Conservation (phyloP, 1,140 invertebrate species). For the Hyphantria cunea region DNA sequence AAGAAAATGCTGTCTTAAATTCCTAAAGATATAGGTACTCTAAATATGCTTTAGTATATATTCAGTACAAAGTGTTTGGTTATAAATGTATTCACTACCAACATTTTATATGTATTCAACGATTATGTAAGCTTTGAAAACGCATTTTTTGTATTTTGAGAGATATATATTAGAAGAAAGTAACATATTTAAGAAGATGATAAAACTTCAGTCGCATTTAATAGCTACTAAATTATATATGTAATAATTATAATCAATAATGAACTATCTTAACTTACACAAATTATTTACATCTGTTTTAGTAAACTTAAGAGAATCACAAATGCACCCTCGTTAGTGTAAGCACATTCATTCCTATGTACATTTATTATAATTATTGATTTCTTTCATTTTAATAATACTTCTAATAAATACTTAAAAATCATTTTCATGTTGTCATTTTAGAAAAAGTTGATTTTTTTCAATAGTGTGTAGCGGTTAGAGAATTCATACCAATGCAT, state of each 20-base stretch:
- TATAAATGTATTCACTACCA: conserved; percentile 31
- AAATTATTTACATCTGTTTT: conserved; percentile 67
- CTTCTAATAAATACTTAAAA: conserved; percentile 25
- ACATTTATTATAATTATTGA: conserved; percentile 55
- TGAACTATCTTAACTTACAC: conserved; percentile 58
- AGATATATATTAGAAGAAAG: conserved; percentile 9
- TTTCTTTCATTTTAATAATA: conserved; percentile 33
- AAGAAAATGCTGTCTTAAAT: conserved; percentile 14
- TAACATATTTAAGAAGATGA: conserved; percentile 11
- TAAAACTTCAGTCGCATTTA: conserved; percentile 49
- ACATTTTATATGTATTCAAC: not conserved
- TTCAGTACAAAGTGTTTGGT: conserved; percentile 21
- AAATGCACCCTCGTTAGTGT: conserved; percentile 59
- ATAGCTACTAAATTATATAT: conserved; percentile 52
- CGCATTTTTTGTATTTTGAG: conserved; percentile 22
- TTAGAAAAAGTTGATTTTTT: conserved; percentile 1
- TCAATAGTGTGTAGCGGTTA: not conserved
- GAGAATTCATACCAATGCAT: not conserved
- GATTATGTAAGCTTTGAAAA: conserved; percentile 19
- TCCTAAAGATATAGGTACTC: conserved; percentile 20
- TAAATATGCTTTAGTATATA: conserved; percentile 21
- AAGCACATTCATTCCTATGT: conserved; percentile 69
- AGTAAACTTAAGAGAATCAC: conserved; percentile 55
- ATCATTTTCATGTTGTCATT: conserved; percentile 13
- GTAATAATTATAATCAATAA: conserved; percentile 48